Conservation (phyloP, 2,888 invertebrate species). For the Altica lythri region DNA sequence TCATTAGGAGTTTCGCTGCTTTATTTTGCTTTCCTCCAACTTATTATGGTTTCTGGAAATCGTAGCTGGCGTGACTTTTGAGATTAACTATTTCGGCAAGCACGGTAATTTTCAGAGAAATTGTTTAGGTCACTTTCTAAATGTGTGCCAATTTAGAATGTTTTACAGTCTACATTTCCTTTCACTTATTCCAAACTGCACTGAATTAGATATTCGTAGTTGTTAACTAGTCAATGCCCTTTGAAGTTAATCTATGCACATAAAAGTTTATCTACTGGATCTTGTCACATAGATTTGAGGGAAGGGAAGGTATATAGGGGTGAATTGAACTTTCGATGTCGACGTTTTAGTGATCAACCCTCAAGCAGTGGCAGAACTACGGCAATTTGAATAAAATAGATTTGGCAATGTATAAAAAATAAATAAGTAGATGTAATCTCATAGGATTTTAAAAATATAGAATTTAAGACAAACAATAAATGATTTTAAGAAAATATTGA, state of each 20-base stretch:
- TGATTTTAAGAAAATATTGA: no score
- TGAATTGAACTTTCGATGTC: background rate
- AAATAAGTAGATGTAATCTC: no score
- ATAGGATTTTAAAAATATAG: no score
- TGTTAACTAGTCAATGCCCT: background rate
- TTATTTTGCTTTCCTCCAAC: slow-evolving; percentile 12
- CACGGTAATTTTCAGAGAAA: slow-evolving; percentile 11
- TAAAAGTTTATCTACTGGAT: slow-evolving; percentile 6
- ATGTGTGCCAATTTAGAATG: no score
- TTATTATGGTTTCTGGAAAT: slow-evolving; percentile 13
- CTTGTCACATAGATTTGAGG: slow-evolving; percentile 1
- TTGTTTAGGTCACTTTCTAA: background rate
- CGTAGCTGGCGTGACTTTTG: slow-evolving; percentile 6
- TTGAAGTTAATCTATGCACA: slow-evolving; percentile 3
- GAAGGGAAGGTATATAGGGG: background rate
- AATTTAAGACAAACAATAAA: no score
- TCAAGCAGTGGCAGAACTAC: background rate
- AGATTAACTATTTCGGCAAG: slow-evolving; percentile 9
- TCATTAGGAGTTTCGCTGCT: slow-evolving; percentile 37
- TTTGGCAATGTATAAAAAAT: no score
- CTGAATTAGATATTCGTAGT: no score
- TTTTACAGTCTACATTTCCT: no score
- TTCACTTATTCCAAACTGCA: no score
- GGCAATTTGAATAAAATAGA: no score
- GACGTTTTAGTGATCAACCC: slow-evolving; percentile 1